Evolutionary conservation across 2,888 invertebrate species (phyloP), one percentile per base, ranked within the genome.

Genomic region (Pterostichus niger): DNA sequence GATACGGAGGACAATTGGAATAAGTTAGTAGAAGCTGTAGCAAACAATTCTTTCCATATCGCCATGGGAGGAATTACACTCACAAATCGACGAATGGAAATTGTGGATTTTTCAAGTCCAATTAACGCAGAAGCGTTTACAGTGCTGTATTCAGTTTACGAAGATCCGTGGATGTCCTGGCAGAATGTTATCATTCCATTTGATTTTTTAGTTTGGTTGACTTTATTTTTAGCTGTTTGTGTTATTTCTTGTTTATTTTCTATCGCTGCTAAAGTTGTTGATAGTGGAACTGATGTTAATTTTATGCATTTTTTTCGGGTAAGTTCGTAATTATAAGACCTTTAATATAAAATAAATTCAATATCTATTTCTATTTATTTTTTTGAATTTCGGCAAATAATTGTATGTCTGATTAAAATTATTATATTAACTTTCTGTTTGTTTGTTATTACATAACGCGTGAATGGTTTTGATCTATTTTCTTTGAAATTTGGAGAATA

Each of bases 61-160:
- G 71, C 71, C 9, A n/a, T 71, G 40, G 71, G 71, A n/a, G 71
- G 71, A n/a, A 71, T 71, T 6, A 71, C 44, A 11, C 13, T 40
- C 7, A 71, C 71, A 35, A 9, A 46, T 11, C 15, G 44, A 17
- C 15, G 71, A 17, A 40, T 46, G 46, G 46, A 71, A 17, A 9
- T 71, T 6, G 71, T 71, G 13, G 71, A 71, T 71, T 71, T 71
- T 11, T 13, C 71, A 6, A 13, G 9, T 9, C 13, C 15, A 17
- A 17, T 71, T 46, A n/a, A 71, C 11, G 3, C 35, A 7, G 71
- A 71, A 71, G 71, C 44, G 2, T 71, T 44, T 17, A 44, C 71
- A 17, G 44, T 71, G 40, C 44, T 71, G 7, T 71, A 44, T 71
- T 13, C 71, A 1, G 13, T 40, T 15, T 15, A 71, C 6, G 13